phyloP scores from a whole-genome alignment of 1,140 invertebrate genomes.

The Bombus difficillimus region DNA sequence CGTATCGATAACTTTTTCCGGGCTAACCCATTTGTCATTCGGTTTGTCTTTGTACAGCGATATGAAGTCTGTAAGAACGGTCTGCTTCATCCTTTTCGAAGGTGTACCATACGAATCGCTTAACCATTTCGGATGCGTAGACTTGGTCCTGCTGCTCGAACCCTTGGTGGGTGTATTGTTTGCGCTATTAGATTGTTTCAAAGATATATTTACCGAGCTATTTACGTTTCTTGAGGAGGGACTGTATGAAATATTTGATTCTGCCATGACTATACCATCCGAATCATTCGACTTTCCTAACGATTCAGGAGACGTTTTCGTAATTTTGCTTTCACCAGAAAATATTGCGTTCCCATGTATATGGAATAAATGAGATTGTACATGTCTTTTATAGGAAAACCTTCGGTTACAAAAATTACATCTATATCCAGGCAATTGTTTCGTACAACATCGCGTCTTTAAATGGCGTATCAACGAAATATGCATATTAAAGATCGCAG shows the following conservation, averaged over 20 bases:
- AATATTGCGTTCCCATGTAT: not conserved
- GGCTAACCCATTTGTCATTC: not conserved
- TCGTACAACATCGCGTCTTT: fast-evolving
- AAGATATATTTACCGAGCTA: too few species aligned
- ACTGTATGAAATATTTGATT: too few species aligned
- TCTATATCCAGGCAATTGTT: fast-evolving
- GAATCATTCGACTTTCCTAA: not conserved
- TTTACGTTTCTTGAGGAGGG: fast-evolving
- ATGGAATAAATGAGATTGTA: conserved; percentile 54
- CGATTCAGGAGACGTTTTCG: not conserved
- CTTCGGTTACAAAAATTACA: conserved; percentile 20
- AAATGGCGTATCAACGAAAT: not conserved
- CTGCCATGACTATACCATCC: too few species aligned
- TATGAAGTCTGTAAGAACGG: conserved; percentile 40
- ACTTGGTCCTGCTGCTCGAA: too few species aligned
- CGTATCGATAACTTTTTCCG: not conserved
- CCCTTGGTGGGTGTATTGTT: too few species aligned
- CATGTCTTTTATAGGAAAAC: not conserved
- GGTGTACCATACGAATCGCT: not conserved
- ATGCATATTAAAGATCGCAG: fast-evolving
- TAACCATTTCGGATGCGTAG: not conserved
- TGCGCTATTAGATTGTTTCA: too few species aligned
- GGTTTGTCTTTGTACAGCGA: not conserved
- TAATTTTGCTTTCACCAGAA: fast-evolving
- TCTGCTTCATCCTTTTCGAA: conserved; percentile 40